Evolutionary conservation across 2,888 invertebrate genomes (phyloP).

Genomic region (Torymus tubicola): DNA sequence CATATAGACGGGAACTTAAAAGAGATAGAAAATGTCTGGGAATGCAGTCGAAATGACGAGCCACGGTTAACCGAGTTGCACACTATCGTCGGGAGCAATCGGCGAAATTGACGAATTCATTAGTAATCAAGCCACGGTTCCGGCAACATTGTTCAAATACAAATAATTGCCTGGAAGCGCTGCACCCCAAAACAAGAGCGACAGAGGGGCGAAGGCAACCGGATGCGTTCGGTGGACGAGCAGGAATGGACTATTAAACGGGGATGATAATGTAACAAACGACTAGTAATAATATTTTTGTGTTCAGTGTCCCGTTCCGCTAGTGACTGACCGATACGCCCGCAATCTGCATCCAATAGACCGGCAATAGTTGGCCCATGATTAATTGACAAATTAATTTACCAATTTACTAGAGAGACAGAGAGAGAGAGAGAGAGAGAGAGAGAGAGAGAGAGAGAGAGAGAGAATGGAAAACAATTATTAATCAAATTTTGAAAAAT

Average conservation of each 20-base stretch:
- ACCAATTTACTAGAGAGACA: no score
- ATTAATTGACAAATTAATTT: no score
- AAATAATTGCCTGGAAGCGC: constrained; percentile 65
- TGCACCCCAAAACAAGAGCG: no score
- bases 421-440: no score
- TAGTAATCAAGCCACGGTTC: constrained; percentile 68
- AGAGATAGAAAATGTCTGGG: neutral
- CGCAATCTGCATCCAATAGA: neutral
- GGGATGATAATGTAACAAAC: constrained; percentile 39
- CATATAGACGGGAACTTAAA: neutral
- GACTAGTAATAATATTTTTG: constrained; percentile 39
- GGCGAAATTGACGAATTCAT: constrained; percentile 69
- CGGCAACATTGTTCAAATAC: constrained; percentile 66
- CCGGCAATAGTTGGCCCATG: no score
- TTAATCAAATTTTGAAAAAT: no score
- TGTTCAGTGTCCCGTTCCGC: neutral
- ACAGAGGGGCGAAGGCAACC: no score
- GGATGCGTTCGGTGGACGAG: neutral
- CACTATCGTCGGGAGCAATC: constrained; percentile 62
- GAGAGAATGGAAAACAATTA: no score
- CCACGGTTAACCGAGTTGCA: neutral
- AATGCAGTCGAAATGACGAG: neutral
- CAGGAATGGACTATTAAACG: constrained; percentile 36
- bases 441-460: no score
- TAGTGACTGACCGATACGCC: neutral